A percentile compares a stretch with the other conserved stretches of the same genome.
These are phyloP conservation scores for Otolemur garnettii DNA, from an alignment of 2,113 vertebrate species.

Conservation along the genomic window DNA sequence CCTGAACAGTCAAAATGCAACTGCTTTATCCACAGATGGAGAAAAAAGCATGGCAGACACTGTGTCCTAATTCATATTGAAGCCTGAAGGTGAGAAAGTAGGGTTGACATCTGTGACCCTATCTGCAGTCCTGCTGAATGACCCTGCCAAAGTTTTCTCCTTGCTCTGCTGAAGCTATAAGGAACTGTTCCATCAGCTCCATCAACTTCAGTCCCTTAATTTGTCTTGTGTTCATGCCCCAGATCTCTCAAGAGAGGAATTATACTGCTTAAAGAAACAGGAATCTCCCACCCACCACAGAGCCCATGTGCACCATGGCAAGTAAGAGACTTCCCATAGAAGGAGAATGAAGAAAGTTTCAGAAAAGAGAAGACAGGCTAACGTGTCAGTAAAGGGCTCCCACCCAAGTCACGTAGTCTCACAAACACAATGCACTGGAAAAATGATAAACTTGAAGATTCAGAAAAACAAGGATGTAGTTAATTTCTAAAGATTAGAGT, in stretches of 20 bases:
- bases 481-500: conserved; percentile 37
- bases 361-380: neutral
- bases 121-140: neutral
- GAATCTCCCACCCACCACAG: neutral
- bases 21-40: neutral
- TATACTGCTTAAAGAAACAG: neutral
- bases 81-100: neutral
- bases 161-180: neutral
- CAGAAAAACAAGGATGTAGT: neutral
- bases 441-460: neutral
- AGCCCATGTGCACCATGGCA: neutral
- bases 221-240: neutral
- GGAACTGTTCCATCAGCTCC: neutral
- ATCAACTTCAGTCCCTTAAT: neutral
- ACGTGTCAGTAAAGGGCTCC: neutral
- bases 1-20: neutral
- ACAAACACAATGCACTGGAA: neutral
- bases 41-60: neutral
- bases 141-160: neutral
- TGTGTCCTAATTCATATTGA: neutral
- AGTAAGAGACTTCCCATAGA: neutral
- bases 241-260: neutral
- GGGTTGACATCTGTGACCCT: neutral
- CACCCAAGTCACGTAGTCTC: neutral
- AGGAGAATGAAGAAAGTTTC: neutral